Conservation (phyloP, 2,113 vertebrate genomes). For the Etheostoma spectabile region DNA sequence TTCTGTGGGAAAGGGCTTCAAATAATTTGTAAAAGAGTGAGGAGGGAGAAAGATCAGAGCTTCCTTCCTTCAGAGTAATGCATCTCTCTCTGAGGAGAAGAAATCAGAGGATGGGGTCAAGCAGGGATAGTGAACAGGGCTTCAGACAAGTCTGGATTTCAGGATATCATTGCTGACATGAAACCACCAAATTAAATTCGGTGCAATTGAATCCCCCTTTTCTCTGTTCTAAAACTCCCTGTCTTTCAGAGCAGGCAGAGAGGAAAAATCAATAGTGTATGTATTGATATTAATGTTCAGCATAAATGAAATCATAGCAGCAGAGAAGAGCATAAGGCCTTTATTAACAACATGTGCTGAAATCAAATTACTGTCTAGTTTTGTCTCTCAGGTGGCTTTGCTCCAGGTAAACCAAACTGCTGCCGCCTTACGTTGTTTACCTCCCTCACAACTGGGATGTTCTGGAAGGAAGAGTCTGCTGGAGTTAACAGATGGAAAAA, state of each 20-base stretch:
- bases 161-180: constrained; percentile 80
- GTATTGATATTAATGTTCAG: constrained; percentile 83
- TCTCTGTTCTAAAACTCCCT: constrained; percentile 60
- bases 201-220: constrained; percentile 75
- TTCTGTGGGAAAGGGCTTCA: constrained; percentile 54
- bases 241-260: constrained; percentile 61
- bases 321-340: constrained; percentile 70
- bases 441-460: constrained; percentile 12
- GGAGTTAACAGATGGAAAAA: constrained; percentile 30
- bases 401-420: constrained; percentile 59
- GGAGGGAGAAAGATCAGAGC: constrained; percentile 56
- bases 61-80: constrained; percentile 64
- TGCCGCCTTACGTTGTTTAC: constrained; percentile 30
- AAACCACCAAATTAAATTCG: constrained; percentile 84
- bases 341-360: constrained; percentile 78
- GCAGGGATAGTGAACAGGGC: constrained; percentile 75
- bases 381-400: constrained; percentile 54
- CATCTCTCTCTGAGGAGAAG: constrained; percentile 62
- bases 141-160: constrained; percentile 80
- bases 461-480: constrained; percentile 5
- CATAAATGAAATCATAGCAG: constrained; percentile 80
- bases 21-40: constrained; percentile 52
- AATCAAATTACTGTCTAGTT: constrained; percentile 66
- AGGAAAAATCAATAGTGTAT: constrained; percentile 81
- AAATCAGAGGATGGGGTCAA: constrained; percentile 72